Evolutionary conservation across 2,797 vertebrate genomes (phyloP).

Genomic region (Lates japonicus): DNA sequence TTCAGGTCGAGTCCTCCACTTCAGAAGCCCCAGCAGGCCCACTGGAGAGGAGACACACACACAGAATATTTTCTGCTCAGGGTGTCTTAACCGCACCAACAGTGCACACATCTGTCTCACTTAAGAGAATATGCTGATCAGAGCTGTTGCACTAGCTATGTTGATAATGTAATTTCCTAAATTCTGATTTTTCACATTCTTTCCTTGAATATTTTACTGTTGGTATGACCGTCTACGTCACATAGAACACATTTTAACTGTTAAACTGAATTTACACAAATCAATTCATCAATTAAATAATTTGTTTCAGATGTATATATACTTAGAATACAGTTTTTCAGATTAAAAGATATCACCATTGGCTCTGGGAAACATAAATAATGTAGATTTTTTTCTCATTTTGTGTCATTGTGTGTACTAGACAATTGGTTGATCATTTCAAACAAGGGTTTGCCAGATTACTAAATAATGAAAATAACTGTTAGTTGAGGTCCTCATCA

Average conservation of each 20-base stretch:
- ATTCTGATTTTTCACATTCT: not conserved
- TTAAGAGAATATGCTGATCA: conserved; percentile 4
- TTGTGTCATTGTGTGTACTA: not conserved
- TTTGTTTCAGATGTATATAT: no score
- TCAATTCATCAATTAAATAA: not conserved
- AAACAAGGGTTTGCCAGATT: not conserved
- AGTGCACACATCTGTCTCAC: not conserved
- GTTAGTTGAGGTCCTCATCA: not conserved
- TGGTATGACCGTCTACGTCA: not conserved
- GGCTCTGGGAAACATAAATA: no score
- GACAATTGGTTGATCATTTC: not conserved
- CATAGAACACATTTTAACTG: not conserved
- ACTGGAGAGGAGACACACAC: conserved; percentile 80
- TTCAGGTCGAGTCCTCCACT: conserved; percentile 96
- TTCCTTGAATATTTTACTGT: not conserved
- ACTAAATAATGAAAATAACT: not conserved
- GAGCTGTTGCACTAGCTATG: conserved; percentile 9
- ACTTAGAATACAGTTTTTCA: no score
- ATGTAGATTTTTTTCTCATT: not conserved
- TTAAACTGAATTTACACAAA: not conserved
- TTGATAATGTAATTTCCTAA: not conserved
- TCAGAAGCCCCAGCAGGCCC: conserved; percentile 94
- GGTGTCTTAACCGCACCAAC: not conserved
- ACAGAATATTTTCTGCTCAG: not conserved
- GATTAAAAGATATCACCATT: not conserved